Percentiles rank a stretch among this genome's conserved stretches.
These are phyloP conservation scores for Bombus breviceps DNA, from an alignment of 1,140 invertebrate genomes.

Conservation along the genomic window DNA sequence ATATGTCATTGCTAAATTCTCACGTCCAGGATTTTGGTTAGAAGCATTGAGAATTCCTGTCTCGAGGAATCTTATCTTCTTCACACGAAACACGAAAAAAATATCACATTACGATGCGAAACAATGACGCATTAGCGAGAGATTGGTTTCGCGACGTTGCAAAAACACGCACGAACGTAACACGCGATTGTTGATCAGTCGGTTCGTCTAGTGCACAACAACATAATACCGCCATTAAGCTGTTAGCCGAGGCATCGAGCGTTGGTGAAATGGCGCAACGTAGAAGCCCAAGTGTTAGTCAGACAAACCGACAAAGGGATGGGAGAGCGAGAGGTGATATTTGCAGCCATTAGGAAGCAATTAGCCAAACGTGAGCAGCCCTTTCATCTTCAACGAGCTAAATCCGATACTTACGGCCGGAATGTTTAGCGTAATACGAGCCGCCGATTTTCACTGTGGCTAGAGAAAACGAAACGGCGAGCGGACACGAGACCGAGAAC, in stretches of 20 bases:
- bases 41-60: no score
- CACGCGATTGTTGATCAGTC: neutral
- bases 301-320: slow-evolving; percentile 21
- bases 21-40: no score
- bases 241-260: slow-evolving; percentile 32
- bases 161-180: neutral
- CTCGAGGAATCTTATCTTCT: neutral
- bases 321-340: slow-evolving; percentile 40
- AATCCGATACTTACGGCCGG: slow-evolving; percentile 20
- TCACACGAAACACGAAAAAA: no score
- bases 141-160: no score
- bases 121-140: neutral
- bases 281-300: neutral
- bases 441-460: neutral
- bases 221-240: slow-evolving; percentile 51
- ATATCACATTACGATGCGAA: neutral
- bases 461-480: slow-evolving; percentile 7
- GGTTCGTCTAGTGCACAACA: slow-evolving; percentile 1
- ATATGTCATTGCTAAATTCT: no score
- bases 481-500: neutral
- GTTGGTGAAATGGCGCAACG: neutral
- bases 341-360: slow-evolving; percentile 61
- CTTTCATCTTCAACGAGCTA: slow-evolving; percentile 54
- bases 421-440: slow-evolving; percentile 50
- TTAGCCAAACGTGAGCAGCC: slow-evolving; percentile 48